Evolutionary conservation across 2,888 invertebrate genomes (phyloP).

Genomic region (Therioaphis trifolii): DNA sequence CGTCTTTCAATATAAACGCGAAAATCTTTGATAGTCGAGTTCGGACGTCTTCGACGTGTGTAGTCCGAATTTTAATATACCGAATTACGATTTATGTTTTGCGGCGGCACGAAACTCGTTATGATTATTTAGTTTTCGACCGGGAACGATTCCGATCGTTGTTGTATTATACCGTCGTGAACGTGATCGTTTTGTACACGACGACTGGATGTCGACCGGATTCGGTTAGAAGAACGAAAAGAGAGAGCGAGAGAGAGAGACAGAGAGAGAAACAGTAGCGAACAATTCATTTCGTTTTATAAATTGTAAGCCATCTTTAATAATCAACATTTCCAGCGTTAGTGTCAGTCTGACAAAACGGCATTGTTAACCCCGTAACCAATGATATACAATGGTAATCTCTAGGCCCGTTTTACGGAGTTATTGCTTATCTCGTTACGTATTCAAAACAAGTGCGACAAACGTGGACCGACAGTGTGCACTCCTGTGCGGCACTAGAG

Average conservation of each 20-base stretch:
- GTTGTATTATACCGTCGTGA: too few species aligned
- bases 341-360: conserved; percentile 41
- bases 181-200: too few species aligned
- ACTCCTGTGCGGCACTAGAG: not conserved
- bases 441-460: conserved; percentile 51
- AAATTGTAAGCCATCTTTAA: conserved; percentile 23
- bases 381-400: conserved; percentile 35
- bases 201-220: too few species aligned
- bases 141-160: too few species aligned
- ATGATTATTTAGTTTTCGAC: too few species aligned
- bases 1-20: too few species aligned
- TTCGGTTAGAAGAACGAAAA: not conserved
- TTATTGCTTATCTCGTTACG: conserved; percentile 46
- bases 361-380: conserved; percentile 6
- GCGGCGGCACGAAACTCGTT: too few species aligned
- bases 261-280: not conserved
- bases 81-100: too few species aligned
- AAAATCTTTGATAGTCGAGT: too few species aligned
- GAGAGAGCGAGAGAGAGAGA: not conserved
- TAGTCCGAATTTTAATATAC: too few species aligned
- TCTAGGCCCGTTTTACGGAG: conserved; percentile 8
- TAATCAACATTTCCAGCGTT: not conserved
- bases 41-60: too few species aligned
- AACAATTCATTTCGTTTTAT: not conserved
- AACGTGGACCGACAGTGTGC: conserved; percentile 49